Conservation (phyloP, 2,888 invertebrate species). For the Aproaerema taeniolella region DNA sequence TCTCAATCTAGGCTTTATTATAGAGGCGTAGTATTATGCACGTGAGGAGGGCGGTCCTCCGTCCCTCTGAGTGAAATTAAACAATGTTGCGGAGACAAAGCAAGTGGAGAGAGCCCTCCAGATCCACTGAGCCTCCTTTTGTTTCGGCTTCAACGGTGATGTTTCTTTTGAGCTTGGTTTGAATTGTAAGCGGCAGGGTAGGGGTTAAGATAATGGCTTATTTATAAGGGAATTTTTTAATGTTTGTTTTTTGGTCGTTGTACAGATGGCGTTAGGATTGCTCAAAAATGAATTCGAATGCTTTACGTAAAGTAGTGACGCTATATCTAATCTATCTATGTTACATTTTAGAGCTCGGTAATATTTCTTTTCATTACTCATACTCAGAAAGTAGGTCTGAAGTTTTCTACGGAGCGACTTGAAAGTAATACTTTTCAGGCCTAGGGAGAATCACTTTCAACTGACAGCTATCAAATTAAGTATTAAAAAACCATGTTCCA, state of each 20-base stretch:
- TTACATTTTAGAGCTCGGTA: background rate
- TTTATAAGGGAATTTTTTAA: background rate
- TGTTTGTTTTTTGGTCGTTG: background rate
- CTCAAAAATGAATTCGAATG: background rate
- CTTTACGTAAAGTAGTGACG: background rate
- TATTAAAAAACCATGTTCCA: too few relatives aligned
- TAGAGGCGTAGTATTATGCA: slow-evolving; percentile 8
- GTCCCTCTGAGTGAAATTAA: slow-evolving; percentile 32
- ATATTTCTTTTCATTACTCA: too few relatives aligned
- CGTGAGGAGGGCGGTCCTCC: background rate
- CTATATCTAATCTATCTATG: background rate
- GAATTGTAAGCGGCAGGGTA: slow-evolving; percentile 15
- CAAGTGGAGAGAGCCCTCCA: slow-evolving; percentile 51
- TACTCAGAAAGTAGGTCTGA: too few relatives aligned
- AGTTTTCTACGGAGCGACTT: too few relatives aligned
- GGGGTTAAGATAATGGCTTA: background rate
- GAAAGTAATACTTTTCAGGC: too few relatives aligned
- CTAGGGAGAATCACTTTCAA: too few relatives aligned
- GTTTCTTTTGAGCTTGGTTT: slow-evolving; percentile 39
- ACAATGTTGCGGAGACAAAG: slow-evolving; percentile 67
- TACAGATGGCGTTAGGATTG: background rate
- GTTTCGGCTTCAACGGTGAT: slow-evolving; percentile 50
- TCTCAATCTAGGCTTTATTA: background rate
- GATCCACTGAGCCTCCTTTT: slow-evolving; percentile 50
- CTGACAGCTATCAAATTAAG: too few relatives aligned